phyloP scores from a whole-genome alignment of 2,113 vertebrate genomes.

The Fulica atra region DNA sequence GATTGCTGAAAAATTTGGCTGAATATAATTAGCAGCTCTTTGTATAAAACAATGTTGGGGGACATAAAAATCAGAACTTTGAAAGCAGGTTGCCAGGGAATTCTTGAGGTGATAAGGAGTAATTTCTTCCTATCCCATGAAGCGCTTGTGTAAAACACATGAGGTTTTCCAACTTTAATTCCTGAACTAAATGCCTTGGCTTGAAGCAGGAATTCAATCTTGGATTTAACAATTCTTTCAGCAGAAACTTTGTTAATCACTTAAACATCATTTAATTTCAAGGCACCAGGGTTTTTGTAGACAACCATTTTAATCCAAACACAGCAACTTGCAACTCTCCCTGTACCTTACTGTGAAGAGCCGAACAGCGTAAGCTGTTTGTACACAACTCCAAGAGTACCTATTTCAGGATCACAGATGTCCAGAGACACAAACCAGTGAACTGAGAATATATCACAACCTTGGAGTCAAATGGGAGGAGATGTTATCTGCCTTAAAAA shows the following conservation, averaged over 20 bases:
- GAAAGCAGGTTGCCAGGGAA: neutral
- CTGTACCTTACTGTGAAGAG: neutral
- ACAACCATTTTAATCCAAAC: neutral
- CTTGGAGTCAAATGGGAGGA: neutral
- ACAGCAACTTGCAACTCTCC: neutral
- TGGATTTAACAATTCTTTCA: neutral
- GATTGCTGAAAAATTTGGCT: neutral
- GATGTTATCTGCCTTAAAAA: neutral
- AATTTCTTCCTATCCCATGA: neutral
- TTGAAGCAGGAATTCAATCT: neutral
- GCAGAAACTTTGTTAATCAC: neutral
- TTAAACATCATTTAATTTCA: neutral
- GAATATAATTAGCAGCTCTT: neutral
- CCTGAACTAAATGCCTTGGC: neutral
- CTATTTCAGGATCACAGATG: conserved; percentile 27
- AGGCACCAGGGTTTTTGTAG: neutral
- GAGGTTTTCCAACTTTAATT: neutral
- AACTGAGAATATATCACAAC: neutral
- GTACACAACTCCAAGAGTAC: neutral
- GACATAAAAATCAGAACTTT: neutral
- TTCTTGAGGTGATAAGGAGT: neutral
- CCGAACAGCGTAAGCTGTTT: neutral
- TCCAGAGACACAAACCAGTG: conserved; percentile 2
- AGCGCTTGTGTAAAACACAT: neutral
- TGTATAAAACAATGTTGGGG: neutral